Conservation (phyloP, 2,113 vertebrate genomes). For the Meles meles region DNA sequence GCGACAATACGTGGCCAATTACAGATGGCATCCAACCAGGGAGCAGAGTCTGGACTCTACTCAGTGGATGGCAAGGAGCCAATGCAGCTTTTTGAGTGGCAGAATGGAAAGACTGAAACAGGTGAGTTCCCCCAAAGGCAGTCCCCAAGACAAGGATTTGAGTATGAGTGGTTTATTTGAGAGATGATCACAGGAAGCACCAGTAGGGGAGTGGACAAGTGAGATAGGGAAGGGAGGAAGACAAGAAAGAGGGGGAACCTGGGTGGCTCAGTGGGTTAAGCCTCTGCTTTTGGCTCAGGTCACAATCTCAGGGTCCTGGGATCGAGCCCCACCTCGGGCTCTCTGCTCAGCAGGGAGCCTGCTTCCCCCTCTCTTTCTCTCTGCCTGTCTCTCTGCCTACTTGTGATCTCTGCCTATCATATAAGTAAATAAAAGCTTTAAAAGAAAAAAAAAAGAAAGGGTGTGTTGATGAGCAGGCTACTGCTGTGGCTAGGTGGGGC, state of each 20-base stretch:
- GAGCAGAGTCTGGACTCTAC: neutral
- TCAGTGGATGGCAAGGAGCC: neutral
- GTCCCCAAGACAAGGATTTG: neutral
- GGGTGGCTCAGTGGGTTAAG: too few relatives aligned
- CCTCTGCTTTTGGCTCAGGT: too few relatives aligned
- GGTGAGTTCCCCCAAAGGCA: neutral
- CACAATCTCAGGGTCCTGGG: too few relatives aligned
- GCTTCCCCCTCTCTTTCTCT: too few relatives aligned
- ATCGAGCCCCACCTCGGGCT: too few relatives aligned
- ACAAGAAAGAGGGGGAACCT: neutral
- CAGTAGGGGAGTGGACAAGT: neutral
- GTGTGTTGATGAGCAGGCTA: neutral
- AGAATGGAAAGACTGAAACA: neutral
- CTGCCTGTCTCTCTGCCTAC: too few relatives aligned
- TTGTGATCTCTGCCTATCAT: too few relatives aligned
- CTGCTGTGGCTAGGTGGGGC: neutral
- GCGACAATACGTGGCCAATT: neutral
- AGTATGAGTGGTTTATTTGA: neutral
- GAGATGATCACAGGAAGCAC: neutral
- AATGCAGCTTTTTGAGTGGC: neutral
- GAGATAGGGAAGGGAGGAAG: neutral
- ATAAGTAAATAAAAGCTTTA: too few relatives aligned
- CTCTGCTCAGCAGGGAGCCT: too few relatives aligned
- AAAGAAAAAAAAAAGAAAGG: neutral
- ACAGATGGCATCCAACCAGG: neutral